Evolutionary conservation across 1,140 invertebrate species (phyloP).

Genomic region (Bombus cullumanus): DNA sequence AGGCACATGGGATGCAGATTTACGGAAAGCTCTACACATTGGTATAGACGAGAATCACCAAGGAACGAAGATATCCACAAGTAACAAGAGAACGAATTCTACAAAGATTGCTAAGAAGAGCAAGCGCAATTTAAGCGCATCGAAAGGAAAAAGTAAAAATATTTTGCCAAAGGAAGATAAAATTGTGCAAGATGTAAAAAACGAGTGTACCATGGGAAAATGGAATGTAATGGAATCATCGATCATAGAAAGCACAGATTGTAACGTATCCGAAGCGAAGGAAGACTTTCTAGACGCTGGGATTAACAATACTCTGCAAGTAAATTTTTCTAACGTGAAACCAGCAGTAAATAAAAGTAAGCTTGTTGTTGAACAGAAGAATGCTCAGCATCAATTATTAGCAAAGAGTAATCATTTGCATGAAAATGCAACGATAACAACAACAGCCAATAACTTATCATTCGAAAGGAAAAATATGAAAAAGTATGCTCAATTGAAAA

Average conservation of each 20-base stretch:
- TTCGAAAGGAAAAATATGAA: slow-evolving; percentile 68
- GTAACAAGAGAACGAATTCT: not conserved
- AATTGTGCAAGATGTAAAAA: not conserved
- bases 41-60: slow-evolving; percentile 18
- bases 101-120: not conserved
- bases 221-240: not conserved
- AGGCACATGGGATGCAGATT: slow-evolving; percentile 78
- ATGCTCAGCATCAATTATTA: not conserved
- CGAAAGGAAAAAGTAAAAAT: slow-evolving; percentile 14
- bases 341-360: not conserved
- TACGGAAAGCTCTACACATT: slow-evolving; percentile 63
- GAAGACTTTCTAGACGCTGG: not conserved
- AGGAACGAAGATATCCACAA: not conserved
- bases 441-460: not conserved
- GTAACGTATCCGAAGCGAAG: not conserved
- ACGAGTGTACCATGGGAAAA: not conserved
- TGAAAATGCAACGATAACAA: not conserved
- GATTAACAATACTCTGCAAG: not conserved
- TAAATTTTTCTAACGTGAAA: not conserved
- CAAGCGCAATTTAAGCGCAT: slow-evolving; percentile 5
- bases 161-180: not conserved
- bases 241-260: not conserved
- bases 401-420: not conserved
- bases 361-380: not conserved
- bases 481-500: slow-evolving; percentile 77